A percentile compares a stretch with the other conserved stretches of the same genome.
Evolutionary conservation across 92 coral and sea anemone genomes (phyloP).

Genomic region (Paramuricea clavata): DNA sequence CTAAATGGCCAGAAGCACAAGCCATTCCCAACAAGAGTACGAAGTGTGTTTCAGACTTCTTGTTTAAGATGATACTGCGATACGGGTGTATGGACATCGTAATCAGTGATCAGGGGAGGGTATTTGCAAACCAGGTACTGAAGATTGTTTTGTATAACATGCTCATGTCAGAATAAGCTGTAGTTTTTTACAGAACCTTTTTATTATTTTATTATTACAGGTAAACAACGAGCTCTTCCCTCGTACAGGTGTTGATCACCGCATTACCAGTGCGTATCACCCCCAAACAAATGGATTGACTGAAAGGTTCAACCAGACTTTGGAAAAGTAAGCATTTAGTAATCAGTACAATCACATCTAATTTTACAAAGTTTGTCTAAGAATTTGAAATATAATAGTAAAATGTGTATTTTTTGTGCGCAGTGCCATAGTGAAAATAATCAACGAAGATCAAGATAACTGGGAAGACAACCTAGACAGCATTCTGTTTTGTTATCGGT

Average conservation of each 20-base stretch:
- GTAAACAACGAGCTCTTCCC: slow-evolving; percentile 14
- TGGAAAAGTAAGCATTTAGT: slow-evolving; percentile 1
- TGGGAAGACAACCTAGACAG: slow-evolving; percentile 58
- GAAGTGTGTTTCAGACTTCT: slow-evolving; percentile 36
- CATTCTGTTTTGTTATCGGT: slow-evolving; percentile 47
- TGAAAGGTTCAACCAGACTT: slow-evolving; percentile 24
- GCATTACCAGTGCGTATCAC: slow-evolving; percentile 13
- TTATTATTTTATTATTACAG: not conserved
- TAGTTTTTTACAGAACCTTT: not conserved
- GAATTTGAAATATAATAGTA: not conserved
- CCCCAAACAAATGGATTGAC: slow-evolving; percentile 10
- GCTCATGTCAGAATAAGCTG: too few species aligned
- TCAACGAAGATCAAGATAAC: slow-evolving; percentile 45
- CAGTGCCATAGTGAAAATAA: slow-evolving; percentile 18
- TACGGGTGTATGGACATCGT: slow-evolving; percentile 33
- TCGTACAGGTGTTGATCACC: slow-evolving; percentile 18
- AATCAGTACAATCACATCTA: not conserved
- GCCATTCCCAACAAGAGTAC: slow-evolving; percentile 33
- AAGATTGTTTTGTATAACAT: not conserved
- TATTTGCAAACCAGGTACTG: slow-evolving; percentile 22
- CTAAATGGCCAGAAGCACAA: slow-evolving; percentile 42
- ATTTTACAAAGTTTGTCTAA: not conserved
- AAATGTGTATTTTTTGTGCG: not conserved
- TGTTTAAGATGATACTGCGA: slow-evolving; percentile 15
- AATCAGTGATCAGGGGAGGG: slow-evolving; percentile 27